A percentile compares a stretch with the other conserved stretches of the same genome.
phyloP scores from a whole-genome alignment of 1,140 invertebrate genomes.

The Tetraneura akinire region DNA sequence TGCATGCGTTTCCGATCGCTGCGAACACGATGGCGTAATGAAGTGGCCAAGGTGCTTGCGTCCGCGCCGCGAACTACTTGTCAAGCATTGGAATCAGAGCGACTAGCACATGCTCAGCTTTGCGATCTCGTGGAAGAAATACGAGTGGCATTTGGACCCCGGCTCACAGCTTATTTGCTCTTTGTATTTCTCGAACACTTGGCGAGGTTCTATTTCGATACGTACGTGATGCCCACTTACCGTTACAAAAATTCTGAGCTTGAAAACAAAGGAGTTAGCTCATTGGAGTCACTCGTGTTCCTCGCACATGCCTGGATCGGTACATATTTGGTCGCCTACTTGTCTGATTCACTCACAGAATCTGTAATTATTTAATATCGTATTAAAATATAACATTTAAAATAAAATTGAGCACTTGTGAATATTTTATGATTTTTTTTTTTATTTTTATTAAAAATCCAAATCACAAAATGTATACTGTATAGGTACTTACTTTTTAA shows the following conservation, averaged over 20 bases:
- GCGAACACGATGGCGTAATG: constrained; percentile 18
- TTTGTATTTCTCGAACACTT: constrained; percentile 37
- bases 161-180: constrained; percentile 21
- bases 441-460: too few species aligned
- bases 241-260: background rate
- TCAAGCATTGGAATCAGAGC: constrained; percentile 16
- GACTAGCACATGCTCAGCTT: constrained; percentile 31
- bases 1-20: constrained; percentile 20
- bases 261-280: background rate
- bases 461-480: too few species aligned
- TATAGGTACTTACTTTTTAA: too few species aligned
- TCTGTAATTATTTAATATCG: constrained; percentile 28
- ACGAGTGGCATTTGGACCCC: constrained; percentile 1
- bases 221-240: constrained; percentile 19
- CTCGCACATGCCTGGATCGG: constrained; percentile 30
- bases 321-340: constrained; percentile 27
- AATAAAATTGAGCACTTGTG: too few species aligned
- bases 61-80: background rate
- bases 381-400: too few species aligned
- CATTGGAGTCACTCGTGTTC: background rate
- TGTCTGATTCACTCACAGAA: constrained; percentile 29
- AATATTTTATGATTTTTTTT: too few species aligned
- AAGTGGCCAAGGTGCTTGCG: background rate
- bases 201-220: constrained; percentile 31
- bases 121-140: constrained; percentile 37